Conservation (phyloP, 2,888 invertebrate genomes). For the Acheta domesticus region DNA sequence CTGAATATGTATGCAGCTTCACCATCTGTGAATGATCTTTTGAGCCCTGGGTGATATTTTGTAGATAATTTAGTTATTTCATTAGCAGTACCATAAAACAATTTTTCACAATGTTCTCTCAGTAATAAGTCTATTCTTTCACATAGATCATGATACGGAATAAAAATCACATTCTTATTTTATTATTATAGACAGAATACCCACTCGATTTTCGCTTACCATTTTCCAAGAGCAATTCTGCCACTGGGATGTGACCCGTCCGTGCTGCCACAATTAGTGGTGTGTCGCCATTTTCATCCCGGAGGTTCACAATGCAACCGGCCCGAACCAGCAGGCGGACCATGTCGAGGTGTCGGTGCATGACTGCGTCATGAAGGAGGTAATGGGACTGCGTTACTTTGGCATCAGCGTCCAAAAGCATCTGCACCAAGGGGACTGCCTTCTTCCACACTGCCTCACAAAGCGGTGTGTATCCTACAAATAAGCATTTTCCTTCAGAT, state of each 20-base stretch:
- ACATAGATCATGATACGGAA: no score
- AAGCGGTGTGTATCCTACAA: constrained; percentile 63
- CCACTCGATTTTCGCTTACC: constrained; percentile 47
- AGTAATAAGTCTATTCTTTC: no score
- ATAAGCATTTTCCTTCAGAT: constrained; percentile 11
- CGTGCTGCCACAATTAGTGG: constrained; percentile 62
- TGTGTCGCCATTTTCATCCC: constrained; percentile 64
- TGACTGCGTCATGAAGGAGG: constrained; percentile 65
- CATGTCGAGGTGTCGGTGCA: constrained; percentile 59
- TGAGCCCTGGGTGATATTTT: no score
- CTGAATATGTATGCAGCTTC: no score
- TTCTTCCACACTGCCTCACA: constrained; percentile 68
- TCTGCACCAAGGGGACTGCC: constrained; percentile 55
- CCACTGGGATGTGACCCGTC: constrained; percentile 52
- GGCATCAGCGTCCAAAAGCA: constrained; percentile 62
- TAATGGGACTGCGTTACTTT: constrained; percentile 67
- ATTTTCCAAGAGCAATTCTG: constrained; percentile 53
- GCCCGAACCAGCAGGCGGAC: constrained; percentile 56
- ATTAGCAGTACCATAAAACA: no score
- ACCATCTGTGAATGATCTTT: no score
- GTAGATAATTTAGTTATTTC: no score
- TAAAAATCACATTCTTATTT: no score
- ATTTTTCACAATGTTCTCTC: no score
- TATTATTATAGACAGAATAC: no score
- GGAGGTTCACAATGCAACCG: constrained; percentile 59